Base-by-base conservation (phyloP, 1,140 invertebrate species). In the Halesus radiatus region DNA sequence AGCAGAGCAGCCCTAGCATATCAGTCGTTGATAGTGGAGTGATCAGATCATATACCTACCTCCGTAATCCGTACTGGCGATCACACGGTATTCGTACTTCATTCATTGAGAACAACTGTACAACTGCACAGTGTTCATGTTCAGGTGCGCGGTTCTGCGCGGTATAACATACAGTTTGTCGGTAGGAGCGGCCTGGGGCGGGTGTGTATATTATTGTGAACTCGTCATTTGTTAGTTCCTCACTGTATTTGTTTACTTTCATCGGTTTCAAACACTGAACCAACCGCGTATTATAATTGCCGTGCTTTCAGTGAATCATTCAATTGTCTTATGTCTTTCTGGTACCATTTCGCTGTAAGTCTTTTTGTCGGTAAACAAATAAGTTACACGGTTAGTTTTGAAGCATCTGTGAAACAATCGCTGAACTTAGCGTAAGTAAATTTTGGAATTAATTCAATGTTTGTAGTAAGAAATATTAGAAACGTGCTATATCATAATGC, bases 301-400 rank as follows among this genome's bases (percentile, higher is more conserved):
- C 68, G 68, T 45, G 68, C 52, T 72, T 72, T 72, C 45, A 72
- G 68, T 72, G 45, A 72, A 72, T 50, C 50, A 72, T 8, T 50
- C n/a, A 72, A 13, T 72, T 52, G 68, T 45, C 32, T 37, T 8
- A 8, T 8, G 7, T 37, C 1, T 70, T 70, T 18, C 68, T 54
- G 68, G 68, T 72, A 18, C 23, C 53, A 37, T 22, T 72, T 54
- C 68, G 4, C 68, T 45, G 23, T 22, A 26, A 52, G 23, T 3
- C 3, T 23, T 52, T 53, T 53, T 52, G 20, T 53, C 22, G 8
- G 45, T 72, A 72, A 72, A 72, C 68, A 72, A 72, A 54, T 45
- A 1, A 29, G 6, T 66, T 32, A 26, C 18, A 60, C 18, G 18
- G n/a, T 58, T 58, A 20, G 54, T n/a, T 32, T 45, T 45, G 10